Conservation (phyloP, 92 coral and sea anemone species). For the Actinernus sp. region DNA sequence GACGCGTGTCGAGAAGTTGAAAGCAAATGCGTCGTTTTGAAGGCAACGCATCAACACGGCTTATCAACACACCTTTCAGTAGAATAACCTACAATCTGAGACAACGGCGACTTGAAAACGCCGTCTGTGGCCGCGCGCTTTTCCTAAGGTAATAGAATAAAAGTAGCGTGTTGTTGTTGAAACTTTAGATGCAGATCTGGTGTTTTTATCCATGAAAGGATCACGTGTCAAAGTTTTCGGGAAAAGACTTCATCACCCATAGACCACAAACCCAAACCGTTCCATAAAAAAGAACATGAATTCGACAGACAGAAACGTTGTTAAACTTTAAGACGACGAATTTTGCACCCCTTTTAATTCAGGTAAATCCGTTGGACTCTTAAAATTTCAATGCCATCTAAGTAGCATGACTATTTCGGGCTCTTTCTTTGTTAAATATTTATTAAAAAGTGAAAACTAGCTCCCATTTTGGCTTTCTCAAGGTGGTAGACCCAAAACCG, state of each 20-base stretch:
- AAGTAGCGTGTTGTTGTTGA: slow-evolving; percentile 16
- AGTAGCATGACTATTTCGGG: no score
- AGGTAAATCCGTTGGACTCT: no score
- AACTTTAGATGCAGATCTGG: slow-evolving; percentile 34
- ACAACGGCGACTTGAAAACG: not conserved
- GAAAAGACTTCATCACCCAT: slow-evolving; percentile 48
- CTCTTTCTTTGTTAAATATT: no score
- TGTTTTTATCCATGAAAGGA: slow-evolving; percentile 44
- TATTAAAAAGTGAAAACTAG: no score
- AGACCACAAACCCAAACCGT: slow-evolving; percentile 38
- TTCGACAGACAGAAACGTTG: no score
- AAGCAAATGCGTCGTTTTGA: slow-evolving; percentile 14
- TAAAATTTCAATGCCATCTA: no score
- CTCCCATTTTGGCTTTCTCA: slow-evolving; percentile 13
- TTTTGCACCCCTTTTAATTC: no score
- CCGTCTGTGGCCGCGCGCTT: slow-evolving; percentile 23
- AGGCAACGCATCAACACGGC: slow-evolving; percentile 18
- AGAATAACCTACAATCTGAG: not conserved
- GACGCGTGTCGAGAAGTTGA: slow-evolving; percentile 29
- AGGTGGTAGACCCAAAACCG: slow-evolving; percentile 19
- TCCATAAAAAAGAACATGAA: slow-evolving; percentile 24
- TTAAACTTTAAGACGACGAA: no score
- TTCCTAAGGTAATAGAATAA: slow-evolving; percentile 7
- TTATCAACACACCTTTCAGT: slow-evolving; percentile 12
- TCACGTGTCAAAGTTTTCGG: slow-evolving; percentile 42